Base-by-base conservation (phyloP, 2,888 invertebrate species). In the Parapristionchus giblindavisi region DNA sequence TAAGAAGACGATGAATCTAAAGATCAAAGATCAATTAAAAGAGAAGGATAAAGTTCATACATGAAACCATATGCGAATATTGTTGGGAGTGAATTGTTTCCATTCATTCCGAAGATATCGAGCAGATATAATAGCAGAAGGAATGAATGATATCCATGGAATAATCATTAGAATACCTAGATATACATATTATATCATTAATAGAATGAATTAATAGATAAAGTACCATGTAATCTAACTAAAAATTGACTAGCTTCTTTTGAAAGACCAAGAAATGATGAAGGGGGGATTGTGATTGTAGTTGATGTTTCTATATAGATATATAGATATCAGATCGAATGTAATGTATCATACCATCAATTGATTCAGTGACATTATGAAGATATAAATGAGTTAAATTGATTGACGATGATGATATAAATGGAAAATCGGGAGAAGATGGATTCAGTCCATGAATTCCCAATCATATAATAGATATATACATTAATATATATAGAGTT, bases 41-140 rank as follows among this genome's bases (percentile, higher is more conserved):
- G 17, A 43, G 8, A 43, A 43, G 43, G 17, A 14, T 43, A 43
- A 43, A 43, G 8, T 43, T 43, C 43, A 24, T 5, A 54, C 17
- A 54, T n/a, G 54, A n/a, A 54, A n/a, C 24, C 17, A 54, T n/a
- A 54, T 2, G 11, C 27, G 17, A 27, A 54, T n/a, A 8, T 27
- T 27, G n/a, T 27, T 27, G 27, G 3, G 54, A 11, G 54, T 24
- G 17, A n/a, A 54, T 8, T 8, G 24, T 54, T n/a, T 54, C 54
- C 54, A 54, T n/a, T 54, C 54, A 27, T 54, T 54, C 8, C 54
- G 54, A n/a, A 54, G 54, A n/a, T 54, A 54, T 54, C 54, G 54
- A n/a, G 54, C 54, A n/a, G 54, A 54, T n/a, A 54, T n/a, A 54
- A 54, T 54, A n/a, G 54, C 17, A n/a, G 54, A 54, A n/a, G 54